These are phyloP conservation scores for Phoenicopterus ruber DNA, from an alignment of 2,113 vertebrate species.

Conservation along the genomic window DNA sequence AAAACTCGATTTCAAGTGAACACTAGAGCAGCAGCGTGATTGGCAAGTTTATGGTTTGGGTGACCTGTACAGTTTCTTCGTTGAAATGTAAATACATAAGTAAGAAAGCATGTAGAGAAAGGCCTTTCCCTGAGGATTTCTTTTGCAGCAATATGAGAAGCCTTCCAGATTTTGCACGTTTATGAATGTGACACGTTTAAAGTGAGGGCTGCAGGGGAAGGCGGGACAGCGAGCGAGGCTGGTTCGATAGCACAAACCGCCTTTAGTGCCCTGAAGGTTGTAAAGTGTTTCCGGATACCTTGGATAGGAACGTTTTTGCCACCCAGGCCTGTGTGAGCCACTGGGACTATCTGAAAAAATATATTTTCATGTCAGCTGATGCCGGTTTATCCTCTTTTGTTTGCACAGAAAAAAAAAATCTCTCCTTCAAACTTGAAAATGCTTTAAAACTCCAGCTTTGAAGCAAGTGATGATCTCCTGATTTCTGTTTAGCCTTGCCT, in stretches of 20 bases:
- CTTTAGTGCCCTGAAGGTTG: background rate
- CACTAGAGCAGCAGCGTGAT: background rate
- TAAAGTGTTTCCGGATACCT: background rate
- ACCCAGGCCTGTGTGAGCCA: background rate
- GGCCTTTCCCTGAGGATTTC: background rate
- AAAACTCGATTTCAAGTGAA: background rate
- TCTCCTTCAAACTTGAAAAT: background rate
- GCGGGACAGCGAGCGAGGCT: rapidly evolving
- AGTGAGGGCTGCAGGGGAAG: background rate
- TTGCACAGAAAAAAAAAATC: background rate
- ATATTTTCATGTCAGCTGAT: background rate
- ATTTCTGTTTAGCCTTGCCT: background rate
- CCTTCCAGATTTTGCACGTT: background rate
- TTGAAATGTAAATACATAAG: background rate
- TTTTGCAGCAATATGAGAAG: background rate
- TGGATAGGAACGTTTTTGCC: background rate
- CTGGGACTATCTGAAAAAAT: background rate
- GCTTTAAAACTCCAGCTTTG: background rate
- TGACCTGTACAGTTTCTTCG: background rate
- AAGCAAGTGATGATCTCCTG: background rate
- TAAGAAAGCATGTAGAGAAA: background rate
- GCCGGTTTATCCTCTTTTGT: background rate
- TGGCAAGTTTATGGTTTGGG: background rate
- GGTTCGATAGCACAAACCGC: background rate
- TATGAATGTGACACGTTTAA: background rate